Base-by-base conservation (phyloP, 2,888 invertebrate genomes). In the Portevinia maculata region DNA sequence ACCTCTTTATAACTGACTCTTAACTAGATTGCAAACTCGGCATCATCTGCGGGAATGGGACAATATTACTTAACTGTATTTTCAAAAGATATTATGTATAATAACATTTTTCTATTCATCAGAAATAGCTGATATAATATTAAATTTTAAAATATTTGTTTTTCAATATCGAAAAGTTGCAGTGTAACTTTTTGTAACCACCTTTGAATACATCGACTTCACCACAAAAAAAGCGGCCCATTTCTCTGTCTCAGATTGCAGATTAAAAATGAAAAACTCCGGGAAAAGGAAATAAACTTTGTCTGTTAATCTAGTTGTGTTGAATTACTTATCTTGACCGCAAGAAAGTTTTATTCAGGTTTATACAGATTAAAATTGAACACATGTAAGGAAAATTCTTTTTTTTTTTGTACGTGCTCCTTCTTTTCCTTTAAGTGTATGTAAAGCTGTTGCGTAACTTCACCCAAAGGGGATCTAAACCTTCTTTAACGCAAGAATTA, bases 281-380 rank as follows among this genome's bases (percentile, higher is more conserved):
- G 13, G n/a, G 19, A 37, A 48, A 34, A 21, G 9, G 17, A 52
- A 41, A 21, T 8, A 69, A 57, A 48, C 13, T 55, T 50, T 50
- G 19, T 39, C 37, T 50, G 32, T 32, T 41, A 71, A 48, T 69
- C 57, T 17, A 9, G 9, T 71, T 71, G 53, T 65, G 32, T 59
- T 67, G 67, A 67, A 75, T 75, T 60, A 67, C 60, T 67, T 60
- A 75, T 75, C 50, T 46, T 67, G 52, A 59, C 75, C 75, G 19
- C 34, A 60, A 53, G n/a, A 24, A 75, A 59, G 67, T 52, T 53
- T 75, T 34, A 44, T 59, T 75, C 30, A n/a, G 44, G 34, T 62
- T 37, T 64, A 30, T 39, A 73, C 48, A 21, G 30, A 15, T 17
- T 39, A 44, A 59, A 30, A 32, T 32, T 44, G 6, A 19, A 8